These are phyloP conservation scores for Psammodynastes pulverulentus DNA, from an alignment of 2,113 vertebrate species.

Conservation along the genomic window DNA sequence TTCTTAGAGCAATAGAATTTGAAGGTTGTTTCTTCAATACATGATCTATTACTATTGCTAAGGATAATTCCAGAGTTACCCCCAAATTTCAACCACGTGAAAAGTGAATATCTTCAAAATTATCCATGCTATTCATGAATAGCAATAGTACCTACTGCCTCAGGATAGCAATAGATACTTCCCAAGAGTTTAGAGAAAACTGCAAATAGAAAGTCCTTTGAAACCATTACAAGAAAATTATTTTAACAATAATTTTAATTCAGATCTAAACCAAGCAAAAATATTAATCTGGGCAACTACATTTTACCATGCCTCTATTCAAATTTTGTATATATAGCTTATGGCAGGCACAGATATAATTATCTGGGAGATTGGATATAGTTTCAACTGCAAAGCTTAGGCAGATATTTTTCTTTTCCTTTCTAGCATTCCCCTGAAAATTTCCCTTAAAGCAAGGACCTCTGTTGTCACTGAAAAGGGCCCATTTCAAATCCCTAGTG, in stretches of 20 bases:
- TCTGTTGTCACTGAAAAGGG: not conserved
- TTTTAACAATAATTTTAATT: not conserved
- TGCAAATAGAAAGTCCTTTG: not conserved
- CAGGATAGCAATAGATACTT: not conserved
- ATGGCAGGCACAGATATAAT: not conserved
- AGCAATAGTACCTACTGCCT: not conserved
- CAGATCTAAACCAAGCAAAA: not conserved
- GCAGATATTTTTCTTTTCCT: not conserved
- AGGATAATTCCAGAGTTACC: not conserved
- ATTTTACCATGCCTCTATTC: not conserved
- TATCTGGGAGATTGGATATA: not conserved
- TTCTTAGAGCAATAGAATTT: not conserved
- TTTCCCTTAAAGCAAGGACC: not conserved
- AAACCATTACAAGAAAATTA: not conserved
- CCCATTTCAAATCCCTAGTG: no score
- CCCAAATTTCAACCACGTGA: not conserved
- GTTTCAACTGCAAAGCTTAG: not conserved
- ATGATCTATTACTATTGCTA: not conserved
- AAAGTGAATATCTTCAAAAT: not conserved
- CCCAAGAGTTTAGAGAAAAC: not conserved
- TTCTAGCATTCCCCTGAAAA: not conserved
- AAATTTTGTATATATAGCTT: not conserved
- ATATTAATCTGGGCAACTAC: not conserved
- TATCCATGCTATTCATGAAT: not conserved
- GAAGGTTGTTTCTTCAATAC: not conserved